Base-by-base conservation (phyloP, 2,888 invertebrate species). In the Chalcosyrphus nemorum region DNA sequence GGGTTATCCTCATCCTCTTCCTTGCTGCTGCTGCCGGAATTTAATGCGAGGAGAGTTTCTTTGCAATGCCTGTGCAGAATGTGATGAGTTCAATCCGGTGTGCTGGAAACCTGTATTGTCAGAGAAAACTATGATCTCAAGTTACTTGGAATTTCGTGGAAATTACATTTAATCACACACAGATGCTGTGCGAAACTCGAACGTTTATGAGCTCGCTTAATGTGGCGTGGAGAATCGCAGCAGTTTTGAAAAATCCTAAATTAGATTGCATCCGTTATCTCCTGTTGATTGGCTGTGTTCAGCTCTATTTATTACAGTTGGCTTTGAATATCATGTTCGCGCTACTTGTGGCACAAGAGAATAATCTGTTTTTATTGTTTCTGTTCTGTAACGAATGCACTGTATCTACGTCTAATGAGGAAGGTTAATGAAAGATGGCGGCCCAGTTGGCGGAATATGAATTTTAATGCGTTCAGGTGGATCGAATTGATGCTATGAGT, bases 231-330 rank as follows among this genome's bases (percentile, higher is more conserved):
- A 35, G 17, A 56, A 63, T 56, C 11, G 43, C 41, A 68, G 68
- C 68, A 29, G 56, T 78, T 71, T 59, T 57, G 24, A 21, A 63
- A 47, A 4, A 4, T 27, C 47, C 68, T 59, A 54, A 66, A 61
- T 68, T 66, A 59, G 43, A 66, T 57, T 68, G 50, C 15, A 47
- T 50, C 45, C 19, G 54, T 38, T 78, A 77, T 82, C 82, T 82
- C 21, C 52, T 41, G 6, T 19, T 52, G 76, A 57, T 75, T 56
- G 65, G 27, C 4, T 75, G 56, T 75, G 43, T 74, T 80, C 66
- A 47, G 52, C 29, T 57, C 41, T 43, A 43, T 66, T 70, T 54
- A 29, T 54, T 65, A 45, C 75, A 47, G 24, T 75, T 56, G 63
- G 47, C 45, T 47, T 75, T 15, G 17, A 27, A 29, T 75, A 57